These are phyloP conservation scores for Alectura lathami DNA, from an alignment of 2,113 vertebrate species.

Conservation along the genomic window DNA sequence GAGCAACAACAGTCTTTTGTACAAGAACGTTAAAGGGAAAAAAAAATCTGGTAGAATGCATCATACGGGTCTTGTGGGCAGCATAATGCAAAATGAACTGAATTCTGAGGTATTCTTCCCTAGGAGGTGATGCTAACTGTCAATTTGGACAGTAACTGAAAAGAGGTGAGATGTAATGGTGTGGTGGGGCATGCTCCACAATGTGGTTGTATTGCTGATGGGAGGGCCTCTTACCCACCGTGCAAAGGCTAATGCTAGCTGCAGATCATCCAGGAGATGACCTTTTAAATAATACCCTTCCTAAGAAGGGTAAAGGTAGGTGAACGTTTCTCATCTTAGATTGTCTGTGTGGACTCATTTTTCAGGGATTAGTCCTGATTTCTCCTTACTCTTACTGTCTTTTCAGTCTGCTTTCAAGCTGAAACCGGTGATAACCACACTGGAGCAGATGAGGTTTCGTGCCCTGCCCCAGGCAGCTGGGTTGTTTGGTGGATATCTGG, in stretches of 20 bases:
- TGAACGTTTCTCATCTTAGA: neutral
- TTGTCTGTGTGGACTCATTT: neutral
- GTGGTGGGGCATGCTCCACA: neutral
- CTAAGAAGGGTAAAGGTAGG: neutral
- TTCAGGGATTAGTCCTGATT: neutral
- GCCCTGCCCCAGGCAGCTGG: neutral
- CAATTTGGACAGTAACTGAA: neutral
- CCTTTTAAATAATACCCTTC: neutral
- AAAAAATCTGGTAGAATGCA: neutral
- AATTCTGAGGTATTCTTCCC: neutral
- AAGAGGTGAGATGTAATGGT: neutral
- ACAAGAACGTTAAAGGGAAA: neutral
- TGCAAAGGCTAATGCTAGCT: neutral
- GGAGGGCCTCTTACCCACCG: neutral
- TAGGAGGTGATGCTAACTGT: neutral
- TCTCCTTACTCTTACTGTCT: neutral
- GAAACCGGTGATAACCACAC: neutral
- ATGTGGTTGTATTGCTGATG: neutral
- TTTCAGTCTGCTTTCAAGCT: neutral
- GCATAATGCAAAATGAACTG: neutral
- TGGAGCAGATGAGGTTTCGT: neutral
- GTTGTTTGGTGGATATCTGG: fast-evolving
- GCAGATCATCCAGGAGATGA: neutral
- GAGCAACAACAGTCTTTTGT: neutral
- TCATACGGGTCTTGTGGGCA: neutral